Evolutionary conservation across 1,140 invertebrate genomes (phyloP), one percentile per base, ranked within the genome.

Genomic region (Drosophila malerkotliana): DNA sequence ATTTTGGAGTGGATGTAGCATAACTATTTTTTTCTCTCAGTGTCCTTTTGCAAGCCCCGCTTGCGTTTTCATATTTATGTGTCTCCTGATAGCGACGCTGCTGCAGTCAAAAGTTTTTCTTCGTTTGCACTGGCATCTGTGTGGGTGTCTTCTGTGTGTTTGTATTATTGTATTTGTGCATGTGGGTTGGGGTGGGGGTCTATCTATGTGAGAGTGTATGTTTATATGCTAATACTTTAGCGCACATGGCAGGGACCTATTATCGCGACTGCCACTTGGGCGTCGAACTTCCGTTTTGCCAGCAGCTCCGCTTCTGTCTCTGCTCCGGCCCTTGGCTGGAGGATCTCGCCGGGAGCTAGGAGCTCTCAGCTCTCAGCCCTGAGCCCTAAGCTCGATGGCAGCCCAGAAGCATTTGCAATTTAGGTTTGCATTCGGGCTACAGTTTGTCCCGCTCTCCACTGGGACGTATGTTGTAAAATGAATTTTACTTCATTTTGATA

Each of bases 401-500:
- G 67, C 72, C 75, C 74, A 49, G 62, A 80, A 82, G 83, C 82
- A 76, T 67, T 76, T 87, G 81, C 81, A 85, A 82, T 85, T 85
- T 82, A 28, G 56, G 69, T 75, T 81, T 72, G 64, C 55, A 79
- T 68, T 56, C 52, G 66, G 53, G 39, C 39, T 45, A 37, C 57
- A 45, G 59, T 47, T 26, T 69, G 41, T 54, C 69, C 60, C 49
- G 41, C 30, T 24, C 44, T 52, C 64, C 51, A 41, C 56, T 59
- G 78, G 44, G 44, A 47, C 21, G 44, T 69, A 60, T 59, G 76
- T 73, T 79, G 76, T 79, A 88, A 88, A 88, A 88, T 88, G 79
- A 87, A 88, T 88, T 88, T 88, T 83, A 88, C 83, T 88, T 88
- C 83, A 88, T 88, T 88, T 88, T 88, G 83, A 88, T 88, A 88